These are phyloP conservation scores for Bemisia tabaci DNA, from an alignment of 1,140 invertebrate species.

Conservation along the genomic window DNA sequence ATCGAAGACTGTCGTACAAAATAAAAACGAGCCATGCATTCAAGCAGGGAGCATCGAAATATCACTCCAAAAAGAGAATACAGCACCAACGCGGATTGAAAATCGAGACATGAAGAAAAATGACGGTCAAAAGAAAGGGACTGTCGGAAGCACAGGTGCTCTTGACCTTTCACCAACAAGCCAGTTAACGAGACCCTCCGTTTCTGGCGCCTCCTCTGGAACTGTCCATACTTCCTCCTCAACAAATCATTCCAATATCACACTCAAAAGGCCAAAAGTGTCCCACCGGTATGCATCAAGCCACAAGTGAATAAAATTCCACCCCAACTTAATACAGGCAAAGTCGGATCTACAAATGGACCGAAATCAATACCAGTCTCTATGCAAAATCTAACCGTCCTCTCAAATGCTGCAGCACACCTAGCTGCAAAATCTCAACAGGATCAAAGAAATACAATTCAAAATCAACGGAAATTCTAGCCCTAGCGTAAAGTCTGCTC, in stretches of 20 bases:
- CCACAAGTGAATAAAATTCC: not conserved
- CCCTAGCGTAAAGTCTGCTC: no score
- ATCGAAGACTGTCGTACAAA: not conserved
- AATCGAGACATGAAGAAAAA: not conserved
- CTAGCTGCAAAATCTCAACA: no score
- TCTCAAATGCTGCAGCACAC: constrained; percentile 24
- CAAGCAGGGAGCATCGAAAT: not conserved
- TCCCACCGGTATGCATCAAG: not conserved
- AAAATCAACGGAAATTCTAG: no score
- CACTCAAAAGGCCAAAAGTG: not conserved
- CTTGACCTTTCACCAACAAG: not conserved
- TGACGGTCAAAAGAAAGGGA: not conserved
- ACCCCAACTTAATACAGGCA: not conserved
- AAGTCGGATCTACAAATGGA: not conserved
- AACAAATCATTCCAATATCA: no score
- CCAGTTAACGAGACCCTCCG: not conserved
- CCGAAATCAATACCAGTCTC: not conserved
- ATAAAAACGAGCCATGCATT: not conserved
- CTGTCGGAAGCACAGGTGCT: not conserved
- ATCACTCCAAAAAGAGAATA: not conserved
- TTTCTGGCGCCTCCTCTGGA: no score
- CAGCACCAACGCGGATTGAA: not conserved
- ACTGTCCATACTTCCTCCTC: no score
- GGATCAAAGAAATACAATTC: no score
- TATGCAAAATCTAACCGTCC: constrained; percentile 24